Evolutionary conservation across 2,113 vertebrate species (phyloP).

Genomic region (Cyphomyrus plagiostoma): DNA sequence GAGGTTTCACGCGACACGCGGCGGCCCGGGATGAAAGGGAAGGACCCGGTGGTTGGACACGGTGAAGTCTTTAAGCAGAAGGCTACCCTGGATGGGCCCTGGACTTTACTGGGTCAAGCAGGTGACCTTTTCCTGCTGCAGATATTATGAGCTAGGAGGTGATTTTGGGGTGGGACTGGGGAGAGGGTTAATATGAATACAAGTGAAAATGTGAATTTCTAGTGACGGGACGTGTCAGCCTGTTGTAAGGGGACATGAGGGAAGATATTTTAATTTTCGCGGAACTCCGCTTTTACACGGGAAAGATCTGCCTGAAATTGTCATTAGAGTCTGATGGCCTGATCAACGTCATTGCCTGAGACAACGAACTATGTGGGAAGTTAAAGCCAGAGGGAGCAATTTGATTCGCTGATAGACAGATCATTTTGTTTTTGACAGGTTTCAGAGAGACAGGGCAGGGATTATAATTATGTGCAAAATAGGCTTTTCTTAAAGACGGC

Average conservation of each 20-base stretch:
- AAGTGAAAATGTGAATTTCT: neutral
- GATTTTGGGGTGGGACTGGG: neutral
- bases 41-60: neutral
- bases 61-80: neutral
- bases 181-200: neutral
- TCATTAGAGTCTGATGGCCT: conserved; percentile 4
- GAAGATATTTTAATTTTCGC: conserved; percentile 1
- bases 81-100: neutral
- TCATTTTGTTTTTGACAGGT: neutral
- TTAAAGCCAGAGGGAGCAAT: conserved; percentile 5
- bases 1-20: neutral
- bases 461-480: neutral
- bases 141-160: neutral
- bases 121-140: neutral
- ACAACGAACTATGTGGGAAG: neutral
- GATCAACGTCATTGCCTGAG: neutral
- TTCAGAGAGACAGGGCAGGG: neutral
- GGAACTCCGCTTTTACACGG: neutral
- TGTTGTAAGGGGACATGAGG: neutral
- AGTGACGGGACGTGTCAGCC: neutral
- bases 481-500: neutral
- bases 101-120: neutral
- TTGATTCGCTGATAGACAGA: conserved; percentile 3
- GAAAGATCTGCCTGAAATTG: neutral
- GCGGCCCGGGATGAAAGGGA: neutral